Conservation (phyloP, 2,888 invertebrate species). For the Carcina quercana region DNA sequence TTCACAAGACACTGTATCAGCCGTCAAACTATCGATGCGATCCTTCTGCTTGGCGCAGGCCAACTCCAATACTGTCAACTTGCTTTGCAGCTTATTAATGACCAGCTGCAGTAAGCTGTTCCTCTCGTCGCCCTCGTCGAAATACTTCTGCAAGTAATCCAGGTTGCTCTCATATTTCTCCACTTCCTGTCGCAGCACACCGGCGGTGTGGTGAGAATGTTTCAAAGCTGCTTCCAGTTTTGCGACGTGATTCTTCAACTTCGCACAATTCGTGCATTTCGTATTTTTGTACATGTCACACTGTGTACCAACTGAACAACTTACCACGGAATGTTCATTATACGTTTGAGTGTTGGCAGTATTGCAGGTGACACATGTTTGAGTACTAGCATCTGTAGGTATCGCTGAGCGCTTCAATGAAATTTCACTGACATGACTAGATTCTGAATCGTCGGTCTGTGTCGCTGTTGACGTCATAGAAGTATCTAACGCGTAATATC, state of each 20-base stretch:
- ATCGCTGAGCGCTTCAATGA: too few species aligned
- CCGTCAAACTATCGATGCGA: slow-evolving; percentile 26
- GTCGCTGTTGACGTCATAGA: slow-evolving; percentile 26
- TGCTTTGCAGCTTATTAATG: slow-evolving; percentile 32
- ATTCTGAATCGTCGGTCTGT: slow-evolving; percentile 34
- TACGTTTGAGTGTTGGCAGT: too few species aligned
- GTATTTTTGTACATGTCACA: slow-evolving; percentile 23
- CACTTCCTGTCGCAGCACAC: slow-evolving; percentile 37
- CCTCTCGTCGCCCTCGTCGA: slow-evolving; percentile 35
- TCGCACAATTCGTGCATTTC: slow-evolving; percentile 43
- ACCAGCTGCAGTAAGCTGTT: slow-evolving; percentile 34
- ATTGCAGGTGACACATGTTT: too few species aligned
- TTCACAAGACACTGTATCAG: slow-evolving; percentile 27
- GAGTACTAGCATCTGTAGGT: too few species aligned
- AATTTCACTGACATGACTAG: too few species aligned
- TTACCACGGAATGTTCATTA: too few species aligned
- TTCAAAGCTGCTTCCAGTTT: slow-evolving; percentile 39
- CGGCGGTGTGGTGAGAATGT: slow-evolving; percentile 24
- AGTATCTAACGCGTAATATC: slow-evolving; percentile 25
- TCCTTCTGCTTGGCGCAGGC: slow-evolving; percentile 34
- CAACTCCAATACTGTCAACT: slow-evolving; percentile 33
- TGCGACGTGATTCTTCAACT: slow-evolving; percentile 23
- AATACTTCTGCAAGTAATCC: slow-evolving; percentile 30
- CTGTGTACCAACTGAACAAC: too few species aligned
- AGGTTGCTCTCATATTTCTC: slow-evolving; percentile 43